A percentile compares a stretch with the other conserved stretches of the same genome.
Evolutionary conservation across 2,797 vertebrate genomes (phyloP).

Genomic region (Pangasius mekongensis): DNA sequence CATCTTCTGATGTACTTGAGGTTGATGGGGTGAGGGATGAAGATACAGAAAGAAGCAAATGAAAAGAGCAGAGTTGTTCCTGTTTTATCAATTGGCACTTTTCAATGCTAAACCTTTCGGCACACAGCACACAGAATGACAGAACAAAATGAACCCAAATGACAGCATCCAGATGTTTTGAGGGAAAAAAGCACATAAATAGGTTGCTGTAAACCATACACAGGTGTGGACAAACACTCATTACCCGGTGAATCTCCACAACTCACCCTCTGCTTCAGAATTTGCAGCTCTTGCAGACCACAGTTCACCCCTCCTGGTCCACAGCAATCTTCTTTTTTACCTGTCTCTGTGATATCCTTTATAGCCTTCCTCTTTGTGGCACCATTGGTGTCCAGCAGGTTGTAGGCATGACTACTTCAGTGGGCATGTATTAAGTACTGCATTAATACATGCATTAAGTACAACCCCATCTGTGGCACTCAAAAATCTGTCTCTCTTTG

Average conservation of each 20-base stretch:
- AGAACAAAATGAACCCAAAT: background rate
- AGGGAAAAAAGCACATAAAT: background rate
- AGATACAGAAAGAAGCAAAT: background rate
- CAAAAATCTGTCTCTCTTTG: background rate
- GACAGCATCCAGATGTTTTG: background rate
- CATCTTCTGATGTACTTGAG: background rate
- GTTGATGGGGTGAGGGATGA: background rate
- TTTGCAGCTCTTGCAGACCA: background rate
- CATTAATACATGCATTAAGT: background rate
- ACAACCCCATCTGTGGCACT: background rate
- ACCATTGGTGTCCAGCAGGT: background rate
- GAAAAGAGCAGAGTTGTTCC: background rate
- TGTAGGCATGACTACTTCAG: background rate
- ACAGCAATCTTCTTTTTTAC: background rate
- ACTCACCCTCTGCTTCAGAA: background rate
- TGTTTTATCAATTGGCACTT: background rate
- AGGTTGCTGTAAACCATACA: background rate
- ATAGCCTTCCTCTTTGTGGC: background rate
- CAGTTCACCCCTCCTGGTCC: background rate
- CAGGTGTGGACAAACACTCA: background rate
- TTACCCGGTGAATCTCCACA: background rate
- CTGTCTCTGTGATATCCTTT: background rate
- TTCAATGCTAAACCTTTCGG: background rate
- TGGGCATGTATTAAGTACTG: background rate
- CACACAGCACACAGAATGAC: background rate